Evolutionary conservation across 2,797 vertebrate genomes (phyloP).

Genomic region (Poeciliopsis presidionis): DNA sequence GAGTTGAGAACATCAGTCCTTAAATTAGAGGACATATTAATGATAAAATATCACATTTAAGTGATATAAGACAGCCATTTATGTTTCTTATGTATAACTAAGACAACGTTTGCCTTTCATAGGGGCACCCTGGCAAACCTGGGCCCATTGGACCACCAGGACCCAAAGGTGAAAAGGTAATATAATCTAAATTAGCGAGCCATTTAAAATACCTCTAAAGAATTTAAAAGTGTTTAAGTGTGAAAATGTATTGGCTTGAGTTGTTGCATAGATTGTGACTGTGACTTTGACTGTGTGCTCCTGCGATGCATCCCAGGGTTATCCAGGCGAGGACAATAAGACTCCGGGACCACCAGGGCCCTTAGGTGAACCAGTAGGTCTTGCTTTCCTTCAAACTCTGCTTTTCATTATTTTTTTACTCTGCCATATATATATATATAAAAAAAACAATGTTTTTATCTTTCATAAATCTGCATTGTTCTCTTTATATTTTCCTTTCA

Average conservation of each 20-base stretch:
- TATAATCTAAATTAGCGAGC: constrained; percentile 10
- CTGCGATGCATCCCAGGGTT: constrained; percentile 84
- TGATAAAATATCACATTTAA: background rate
- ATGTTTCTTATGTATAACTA: constrained; percentile 5
- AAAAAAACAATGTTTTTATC: constrained; percentile 1
- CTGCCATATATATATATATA: background rate
- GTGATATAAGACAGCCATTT: background rate
- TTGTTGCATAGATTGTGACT: constrained; percentile 1
- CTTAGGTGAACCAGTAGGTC: constrained; percentile 99
- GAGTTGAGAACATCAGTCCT: constrained; percentile 32
- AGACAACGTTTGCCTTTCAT: constrained; percentile 41
- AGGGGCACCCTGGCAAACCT: constrained; percentile 90
- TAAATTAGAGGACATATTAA: constrained; percentile 19
- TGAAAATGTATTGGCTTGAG: background rate
- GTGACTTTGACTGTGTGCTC: constrained; percentile 36
- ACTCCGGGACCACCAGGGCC: constrained; percentile 90
- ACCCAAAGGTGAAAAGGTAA: constrained; percentile 97
- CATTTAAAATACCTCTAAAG: background rate
- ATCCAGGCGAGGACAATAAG: constrained; percentile 91
- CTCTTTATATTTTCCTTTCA: background rate
- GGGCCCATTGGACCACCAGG: constrained; percentile 89
- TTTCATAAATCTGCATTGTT: background rate
- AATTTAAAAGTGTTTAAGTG: background rate
- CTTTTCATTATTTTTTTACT: background rate
- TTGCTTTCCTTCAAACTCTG: constrained; percentile 86